phyloP scores from a whole-genome alignment of 2,888 invertebrate genomes.

The Periphyllus acericola region DNA sequence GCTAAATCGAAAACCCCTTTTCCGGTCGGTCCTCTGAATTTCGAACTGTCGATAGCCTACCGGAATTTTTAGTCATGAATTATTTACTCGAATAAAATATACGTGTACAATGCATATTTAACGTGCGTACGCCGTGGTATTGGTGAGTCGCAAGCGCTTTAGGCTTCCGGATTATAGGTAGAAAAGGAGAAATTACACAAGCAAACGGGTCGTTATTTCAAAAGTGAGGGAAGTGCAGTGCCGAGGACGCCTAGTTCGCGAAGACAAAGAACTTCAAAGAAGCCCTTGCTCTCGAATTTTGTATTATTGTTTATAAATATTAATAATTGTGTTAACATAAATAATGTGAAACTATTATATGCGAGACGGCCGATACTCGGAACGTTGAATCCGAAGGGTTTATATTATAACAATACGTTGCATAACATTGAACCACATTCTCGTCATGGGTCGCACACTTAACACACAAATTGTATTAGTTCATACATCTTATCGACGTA shows the following conservation, averaged over 20 bases:
- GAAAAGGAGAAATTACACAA: not conserved
- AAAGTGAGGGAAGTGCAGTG: not conserved
- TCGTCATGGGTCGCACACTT: not conserved
- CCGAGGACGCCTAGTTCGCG: not conserved
- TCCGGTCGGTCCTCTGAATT: too few species aligned
- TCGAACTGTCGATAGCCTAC: too few species aligned
- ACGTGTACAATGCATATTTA: not conserved
- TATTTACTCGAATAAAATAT: not conserved
- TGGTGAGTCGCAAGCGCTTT: not conserved
- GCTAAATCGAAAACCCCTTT: too few species aligned
- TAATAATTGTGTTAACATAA: not conserved
- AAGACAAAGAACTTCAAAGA: constrained; percentile 12
- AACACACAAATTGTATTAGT: not conserved
- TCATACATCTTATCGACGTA: not conserved
- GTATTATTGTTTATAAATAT: constrained; percentile 12
- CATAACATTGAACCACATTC: not conserved
- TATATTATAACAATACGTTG: not conserved
- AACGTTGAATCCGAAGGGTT: not conserved
- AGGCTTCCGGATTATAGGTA: not conserved
- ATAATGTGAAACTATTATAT: not conserved
- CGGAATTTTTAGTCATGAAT: not conserved
- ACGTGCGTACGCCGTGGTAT: not conserved
- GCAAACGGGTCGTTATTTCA: not conserved
- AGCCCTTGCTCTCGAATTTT: not conserved
- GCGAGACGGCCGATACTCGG: not conserved